Percentiles rank a stretch among this genome's conserved stretches.
phyloP scores from a whole-genome alignment of 2,888 invertebrate species.

The Dryobota labecula region DNA sequence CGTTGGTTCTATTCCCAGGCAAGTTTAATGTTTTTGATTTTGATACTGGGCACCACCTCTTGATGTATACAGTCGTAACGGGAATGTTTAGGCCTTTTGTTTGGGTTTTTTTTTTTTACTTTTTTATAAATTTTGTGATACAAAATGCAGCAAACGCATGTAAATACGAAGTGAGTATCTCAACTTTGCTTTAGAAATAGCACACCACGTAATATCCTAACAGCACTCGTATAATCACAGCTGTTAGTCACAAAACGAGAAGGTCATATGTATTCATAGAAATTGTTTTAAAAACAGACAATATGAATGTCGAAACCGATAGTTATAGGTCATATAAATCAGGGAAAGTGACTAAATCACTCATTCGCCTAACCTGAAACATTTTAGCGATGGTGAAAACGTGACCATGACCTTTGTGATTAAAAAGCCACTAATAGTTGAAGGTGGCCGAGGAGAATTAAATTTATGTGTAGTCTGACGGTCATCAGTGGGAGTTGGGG shows the following conservation, averaged over 20 bases:
- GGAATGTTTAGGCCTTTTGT: too few relatives aligned
- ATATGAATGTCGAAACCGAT: conserved; percentile 7
- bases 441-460: conserved; percentile 30
- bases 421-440: conserved; percentile 34
- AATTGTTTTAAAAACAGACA: conserved; percentile 8
- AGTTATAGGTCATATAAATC: conserved; percentile 13
- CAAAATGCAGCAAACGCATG: background rate
- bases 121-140: background rate
- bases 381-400: conserved; percentile 27
- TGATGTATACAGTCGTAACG: background rate
- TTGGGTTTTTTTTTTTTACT: too few relatives aligned
- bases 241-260: conserved; percentile 18
- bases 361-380: conserved; percentile 38
- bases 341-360: conserved; percentile 33
- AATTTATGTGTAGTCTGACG: conserved; percentile 31
- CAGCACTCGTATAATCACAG: background rate
- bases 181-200: conserved; percentile 7
- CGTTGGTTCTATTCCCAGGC: too few relatives aligned
- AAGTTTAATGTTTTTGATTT: too few relatives aligned
- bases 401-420: conserved; percentile 45
- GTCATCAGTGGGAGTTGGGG: background rate
- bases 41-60: too few relatives aligned
- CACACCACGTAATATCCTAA: background rate
- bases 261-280: background rate
- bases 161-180: background rate